These are phyloP conservation scores for Salvelinus namaycush DNA, from an alignment of 2,113 vertebrate genomes.

Conservation along the genomic window DNA sequence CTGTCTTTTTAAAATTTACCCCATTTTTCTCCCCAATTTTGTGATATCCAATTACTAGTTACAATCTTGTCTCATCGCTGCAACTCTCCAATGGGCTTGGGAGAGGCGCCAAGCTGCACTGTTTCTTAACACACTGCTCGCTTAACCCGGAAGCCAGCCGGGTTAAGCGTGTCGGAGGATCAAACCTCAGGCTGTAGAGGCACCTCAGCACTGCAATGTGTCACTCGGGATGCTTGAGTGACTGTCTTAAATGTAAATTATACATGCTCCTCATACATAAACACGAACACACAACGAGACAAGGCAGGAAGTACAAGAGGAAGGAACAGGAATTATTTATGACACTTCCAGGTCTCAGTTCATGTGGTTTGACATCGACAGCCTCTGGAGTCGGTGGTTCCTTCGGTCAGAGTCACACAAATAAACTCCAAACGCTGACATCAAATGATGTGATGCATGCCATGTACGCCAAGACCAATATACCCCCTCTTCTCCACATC, in stretches of 20 bases:
- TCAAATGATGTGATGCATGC: background rate
- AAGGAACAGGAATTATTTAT: constrained; percentile 60
- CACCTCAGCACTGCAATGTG: no score
- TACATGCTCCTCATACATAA: constrained; percentile 60
- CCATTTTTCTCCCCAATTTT: no score
- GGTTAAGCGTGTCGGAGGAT: no score
- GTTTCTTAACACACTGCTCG: no score
- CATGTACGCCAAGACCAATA: no score
- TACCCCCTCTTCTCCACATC: no score
- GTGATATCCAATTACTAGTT: no score
- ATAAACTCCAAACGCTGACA: constrained; percentile 35
- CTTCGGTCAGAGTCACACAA: constrained; percentile 36
- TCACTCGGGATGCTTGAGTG: constrained; percentile 52
- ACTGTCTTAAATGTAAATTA: constrained; percentile 62
- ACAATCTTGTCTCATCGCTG: no score
- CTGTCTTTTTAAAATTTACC: background rate
- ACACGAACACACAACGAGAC: constrained; percentile 51
- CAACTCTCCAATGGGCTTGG: no score
- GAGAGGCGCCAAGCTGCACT: no score
- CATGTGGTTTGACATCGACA: constrained; percentile 52
- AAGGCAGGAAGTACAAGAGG: constrained; percentile 53
- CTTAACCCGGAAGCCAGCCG: no score
- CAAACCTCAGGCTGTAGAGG: no score
- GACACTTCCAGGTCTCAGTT: constrained; percentile 47
- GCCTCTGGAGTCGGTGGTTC: constrained; percentile 40